A percentile compares a stretch with the other conserved stretches of the same genome.
phyloP scores from a whole-genome alignment of 1,140 invertebrate genomes.

The Marisa cornuarietis region DNA sequence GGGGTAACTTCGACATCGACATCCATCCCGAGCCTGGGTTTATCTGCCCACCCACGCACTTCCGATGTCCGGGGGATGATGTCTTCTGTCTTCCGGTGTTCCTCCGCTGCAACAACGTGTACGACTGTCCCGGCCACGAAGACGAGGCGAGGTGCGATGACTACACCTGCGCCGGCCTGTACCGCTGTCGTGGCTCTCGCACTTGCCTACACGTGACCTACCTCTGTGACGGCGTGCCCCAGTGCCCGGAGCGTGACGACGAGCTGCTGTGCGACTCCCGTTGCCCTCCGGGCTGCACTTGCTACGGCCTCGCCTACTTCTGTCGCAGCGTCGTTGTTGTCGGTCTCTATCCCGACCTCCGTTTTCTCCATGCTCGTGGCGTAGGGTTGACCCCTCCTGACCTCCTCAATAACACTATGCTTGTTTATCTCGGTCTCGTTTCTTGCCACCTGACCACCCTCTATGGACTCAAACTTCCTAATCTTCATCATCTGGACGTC shows the following conservation, averaged over 20 bases:
- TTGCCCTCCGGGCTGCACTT: slow-evolving; percentile 16
- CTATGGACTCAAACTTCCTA: not conserved
- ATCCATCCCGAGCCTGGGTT: not conserved
- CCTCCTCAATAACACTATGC: not conserved
- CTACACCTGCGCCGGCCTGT: slow-evolving; percentile 9
- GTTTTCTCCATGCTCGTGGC: slow-evolving; percentile 6
- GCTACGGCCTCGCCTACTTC: slow-evolving; percentile 17
- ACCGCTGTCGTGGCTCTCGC: slow-evolving; percentile 11
- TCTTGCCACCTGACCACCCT: not conserved
- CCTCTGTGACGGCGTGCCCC: slow-evolving; percentile 25
- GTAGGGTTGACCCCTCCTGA: not conserved
- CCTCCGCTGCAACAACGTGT: not conserved
- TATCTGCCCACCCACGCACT: not conserved
- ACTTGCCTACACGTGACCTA: not conserved
- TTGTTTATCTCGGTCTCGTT: slow-evolving; percentile 25
- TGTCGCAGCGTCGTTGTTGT: slow-evolving; percentile 2
- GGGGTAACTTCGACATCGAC: not conserved
- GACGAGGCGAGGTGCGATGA: slow-evolving; percentile 4
- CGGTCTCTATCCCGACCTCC: slow-evolving; percentile 1
- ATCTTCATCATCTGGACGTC: slow-evolving; percentile 20
- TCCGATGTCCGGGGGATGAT: not conserved
- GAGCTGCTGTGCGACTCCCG: slow-evolving; percentile 21
- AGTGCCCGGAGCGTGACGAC: slow-evolving; percentile 28
- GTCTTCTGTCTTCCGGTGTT: slow-evolving; percentile 3
- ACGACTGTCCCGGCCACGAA: slow-evolving; percentile 18